phyloP scores from a whole-genome alignment of 2,797 vertebrate genomes.

The Eremophila alpestris region DNA sequence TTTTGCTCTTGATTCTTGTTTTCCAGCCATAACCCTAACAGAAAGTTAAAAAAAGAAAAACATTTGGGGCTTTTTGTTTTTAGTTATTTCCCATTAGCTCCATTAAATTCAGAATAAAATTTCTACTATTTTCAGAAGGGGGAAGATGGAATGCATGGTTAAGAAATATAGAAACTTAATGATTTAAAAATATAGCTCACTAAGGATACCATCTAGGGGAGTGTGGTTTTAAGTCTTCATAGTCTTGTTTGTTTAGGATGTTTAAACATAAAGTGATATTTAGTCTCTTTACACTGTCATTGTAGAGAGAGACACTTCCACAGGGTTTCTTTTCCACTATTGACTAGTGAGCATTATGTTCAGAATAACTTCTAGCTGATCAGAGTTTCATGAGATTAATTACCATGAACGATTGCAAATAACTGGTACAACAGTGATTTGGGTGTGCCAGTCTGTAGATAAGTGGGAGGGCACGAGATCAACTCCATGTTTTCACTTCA shows the following conservation, averaged over 20 bases:
- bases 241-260: background rate
- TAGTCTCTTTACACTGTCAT: background rate
- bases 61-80: accelerated
- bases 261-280: background rate
- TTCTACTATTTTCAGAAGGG: background rate
- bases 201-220: background rate
- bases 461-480: background rate
- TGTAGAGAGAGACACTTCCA: background rate
- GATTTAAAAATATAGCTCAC: background rate
- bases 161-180: background rate
- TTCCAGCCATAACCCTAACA: background rate
- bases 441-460: background rate
- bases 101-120: background rate
- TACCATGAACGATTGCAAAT: background rate
- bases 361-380: background rate
- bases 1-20: background rate
- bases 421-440: background rate
- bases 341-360: background rate
- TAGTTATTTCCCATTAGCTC: background rate
- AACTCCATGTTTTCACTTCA: background rate
- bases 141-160: background rate
- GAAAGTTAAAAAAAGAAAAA: background rate
- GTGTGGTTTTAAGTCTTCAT: background rate
- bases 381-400: background rate
- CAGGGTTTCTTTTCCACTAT: background rate